phyloP scores from a whole-genome alignment of 2,888 invertebrate genomes.

The Horisme vitalbata region DNA sequence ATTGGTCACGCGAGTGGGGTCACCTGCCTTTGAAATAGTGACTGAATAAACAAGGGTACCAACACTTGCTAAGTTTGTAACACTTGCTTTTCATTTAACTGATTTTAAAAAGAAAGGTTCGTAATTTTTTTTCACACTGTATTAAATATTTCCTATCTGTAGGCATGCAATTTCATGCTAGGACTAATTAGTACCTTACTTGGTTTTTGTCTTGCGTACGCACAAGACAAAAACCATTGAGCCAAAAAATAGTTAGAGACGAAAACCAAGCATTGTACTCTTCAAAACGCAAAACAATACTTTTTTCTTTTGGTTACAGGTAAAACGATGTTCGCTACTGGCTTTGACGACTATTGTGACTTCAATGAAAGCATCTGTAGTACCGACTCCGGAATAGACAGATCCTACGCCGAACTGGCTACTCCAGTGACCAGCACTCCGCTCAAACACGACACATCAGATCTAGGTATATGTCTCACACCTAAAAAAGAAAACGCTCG shows the following conservation, averaged over 20 bases:
- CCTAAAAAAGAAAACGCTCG: slow-evolving; percentile 62
- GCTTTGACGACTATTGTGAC: slow-evolving; percentile 73
- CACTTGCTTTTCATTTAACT: slow-evolving; percentile 4
- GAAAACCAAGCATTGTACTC: no score
- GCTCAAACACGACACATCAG: slow-evolving; percentile 59
- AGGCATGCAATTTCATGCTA: no score
- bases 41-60: slow-evolving; percentile 47
- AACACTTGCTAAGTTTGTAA: slow-evolving; percentile 4
- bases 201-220: neutral
- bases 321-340: slow-evolving; percentile 64
- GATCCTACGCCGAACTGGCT: slow-evolving; percentile 65
- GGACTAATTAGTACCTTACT: no score
- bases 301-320: slow-evolving; percentile 42
- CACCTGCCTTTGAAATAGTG: slow-evolving; percentile 61
- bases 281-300: no score
- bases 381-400: slow-evolving; percentile 91
- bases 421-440: slow-evolving; percentile 60
- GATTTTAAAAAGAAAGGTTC: no score
- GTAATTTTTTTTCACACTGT: no score
- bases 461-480: slow-evolving; percentile 59
- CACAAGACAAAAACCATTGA: no score
- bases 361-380: slow-evolving; percentile 83
- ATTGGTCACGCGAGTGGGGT: slow-evolving; percentile 63
- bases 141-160: no score
- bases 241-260: no score